Conservation (phyloP, 1,140 invertebrate genomes). For the Streblospio benedicti region DNA sequence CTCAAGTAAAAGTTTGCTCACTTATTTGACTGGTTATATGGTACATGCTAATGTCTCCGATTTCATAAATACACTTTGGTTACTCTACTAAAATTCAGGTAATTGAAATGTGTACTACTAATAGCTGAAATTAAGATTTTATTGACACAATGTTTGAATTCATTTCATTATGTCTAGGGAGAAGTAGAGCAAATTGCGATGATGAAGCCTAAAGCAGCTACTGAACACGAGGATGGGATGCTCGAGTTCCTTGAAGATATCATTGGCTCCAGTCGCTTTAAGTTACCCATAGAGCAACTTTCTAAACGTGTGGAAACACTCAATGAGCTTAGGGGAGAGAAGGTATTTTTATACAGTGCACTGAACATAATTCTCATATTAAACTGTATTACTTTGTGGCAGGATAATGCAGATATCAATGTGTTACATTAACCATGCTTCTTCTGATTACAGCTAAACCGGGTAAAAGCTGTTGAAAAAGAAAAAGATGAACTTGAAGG, state of each 20-base stretch:
- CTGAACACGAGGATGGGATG: slow-evolving; percentile 78
- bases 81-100: no score
- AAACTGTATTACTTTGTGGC: neutral
- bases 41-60: no score
- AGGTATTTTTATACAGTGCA: slow-evolving; percentile 43
- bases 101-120: no score
- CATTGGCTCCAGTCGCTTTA: slow-evolving; percentile 80
- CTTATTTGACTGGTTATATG: no score
- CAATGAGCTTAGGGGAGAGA: slow-evolving; percentile 71
- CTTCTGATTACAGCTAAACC: slow-evolving; percentile 55
- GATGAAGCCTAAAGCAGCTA: slow-evolving; percentile 91
- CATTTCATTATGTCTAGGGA: slow-evolving; percentile 57
- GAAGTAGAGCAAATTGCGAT: slow-evolving; percentile 98
- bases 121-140: no score
- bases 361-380: neutral
- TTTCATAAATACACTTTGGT: no score
- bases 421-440: no score
- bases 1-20: no score
- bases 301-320: slow-evolving; percentile 66
- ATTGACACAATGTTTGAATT: no score
- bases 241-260: slow-evolving; percentile 98
- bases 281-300: slow-evolving; percentile 73
- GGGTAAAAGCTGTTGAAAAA: slow-evolving; percentile 79
- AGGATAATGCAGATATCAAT: no score
- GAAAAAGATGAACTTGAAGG: slow-evolving; percentile 78